phyloP scores from a whole-genome alignment of 2,888 invertebrate species.

The Sclerodermus sp. region DNA sequence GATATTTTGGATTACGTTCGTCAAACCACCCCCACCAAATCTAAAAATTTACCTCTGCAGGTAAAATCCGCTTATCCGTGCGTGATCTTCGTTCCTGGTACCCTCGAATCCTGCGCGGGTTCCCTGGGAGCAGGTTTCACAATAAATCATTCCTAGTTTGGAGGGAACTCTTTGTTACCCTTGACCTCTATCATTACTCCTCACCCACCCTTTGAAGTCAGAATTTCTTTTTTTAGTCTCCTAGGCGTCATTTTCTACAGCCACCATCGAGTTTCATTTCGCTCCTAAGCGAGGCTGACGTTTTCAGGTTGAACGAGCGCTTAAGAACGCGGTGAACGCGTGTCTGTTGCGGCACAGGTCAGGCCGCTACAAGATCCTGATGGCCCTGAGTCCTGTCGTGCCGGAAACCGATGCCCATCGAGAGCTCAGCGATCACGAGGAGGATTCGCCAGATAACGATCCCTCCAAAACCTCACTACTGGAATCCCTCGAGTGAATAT shows the following conservation, averaged over 20 bases:
- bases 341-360: conserved; percentile 37
- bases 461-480: no score
- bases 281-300: not conserved
- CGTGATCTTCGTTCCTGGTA: no score
- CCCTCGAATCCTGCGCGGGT: conserved; percentile 35
- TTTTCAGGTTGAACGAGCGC: conserved; percentile 38
- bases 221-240: no score
- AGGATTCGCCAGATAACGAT: no score
- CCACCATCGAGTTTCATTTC: no score
- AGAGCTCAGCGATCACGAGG: not conserved
- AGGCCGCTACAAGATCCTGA: conserved; percentile 41
- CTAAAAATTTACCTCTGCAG: not conserved
- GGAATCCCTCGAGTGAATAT: no score
- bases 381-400: conserved; percentile 27
- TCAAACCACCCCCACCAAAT: conserved; percentile 11
- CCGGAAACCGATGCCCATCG: conserved; percentile 11
- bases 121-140: conserved; percentile 43
- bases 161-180: no score
- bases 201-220: no score
- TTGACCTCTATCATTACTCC: no score
- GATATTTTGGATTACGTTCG: conserved; percentile 38
- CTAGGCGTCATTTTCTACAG: no score
- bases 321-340: conserved; percentile 42
- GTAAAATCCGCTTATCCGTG: no score
- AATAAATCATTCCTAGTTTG: no score